phyloP scores from a whole-genome alignment of 2,113 vertebrate genomes.

The Cyanistes caeruleus region DNA sequence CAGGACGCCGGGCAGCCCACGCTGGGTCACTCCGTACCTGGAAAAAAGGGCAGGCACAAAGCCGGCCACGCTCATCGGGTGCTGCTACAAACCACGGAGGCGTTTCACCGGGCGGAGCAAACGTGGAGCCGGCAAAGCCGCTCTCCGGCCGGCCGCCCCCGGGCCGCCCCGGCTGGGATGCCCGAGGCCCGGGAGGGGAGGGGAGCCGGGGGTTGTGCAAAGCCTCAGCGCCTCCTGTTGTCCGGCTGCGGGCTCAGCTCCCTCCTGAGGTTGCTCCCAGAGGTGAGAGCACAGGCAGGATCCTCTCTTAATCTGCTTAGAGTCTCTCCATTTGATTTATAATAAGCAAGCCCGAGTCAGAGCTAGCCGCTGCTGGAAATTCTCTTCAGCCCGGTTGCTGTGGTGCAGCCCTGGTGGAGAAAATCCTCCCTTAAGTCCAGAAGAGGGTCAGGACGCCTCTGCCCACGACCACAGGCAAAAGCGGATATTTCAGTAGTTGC shows the following conservation, averaged over 20 bases:
- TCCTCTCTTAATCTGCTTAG: background rate
- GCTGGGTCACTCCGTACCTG: background rate
- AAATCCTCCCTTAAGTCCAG: background rate
- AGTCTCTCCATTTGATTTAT: background rate
- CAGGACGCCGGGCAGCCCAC: background rate
- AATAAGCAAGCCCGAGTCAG: background rate
- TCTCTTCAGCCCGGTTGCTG: background rate
- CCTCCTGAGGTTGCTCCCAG: background rate
- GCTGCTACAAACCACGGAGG: background rate
- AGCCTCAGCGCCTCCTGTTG: constrained; percentile 74
- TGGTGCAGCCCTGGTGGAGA: background rate
- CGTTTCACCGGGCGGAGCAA: background rate
- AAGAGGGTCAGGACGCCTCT: background rate
- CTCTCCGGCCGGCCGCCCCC: background rate
- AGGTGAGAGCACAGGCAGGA: background rate
- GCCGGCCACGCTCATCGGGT: background rate
- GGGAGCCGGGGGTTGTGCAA: background rate
- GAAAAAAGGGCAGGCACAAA: background rate
- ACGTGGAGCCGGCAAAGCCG: background rate
- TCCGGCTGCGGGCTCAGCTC: background rate
- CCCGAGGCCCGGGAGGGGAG: background rate
- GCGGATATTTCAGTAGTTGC: background rate
- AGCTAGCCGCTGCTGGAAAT: background rate
- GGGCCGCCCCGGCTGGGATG: background rate
- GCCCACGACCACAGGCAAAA: background rate